Percentiles rank a stretch among this genome's conserved stretches.
phyloP scores from a whole-genome alignment of 2,888 invertebrate species.

The Smittia aterrima region DNA sequence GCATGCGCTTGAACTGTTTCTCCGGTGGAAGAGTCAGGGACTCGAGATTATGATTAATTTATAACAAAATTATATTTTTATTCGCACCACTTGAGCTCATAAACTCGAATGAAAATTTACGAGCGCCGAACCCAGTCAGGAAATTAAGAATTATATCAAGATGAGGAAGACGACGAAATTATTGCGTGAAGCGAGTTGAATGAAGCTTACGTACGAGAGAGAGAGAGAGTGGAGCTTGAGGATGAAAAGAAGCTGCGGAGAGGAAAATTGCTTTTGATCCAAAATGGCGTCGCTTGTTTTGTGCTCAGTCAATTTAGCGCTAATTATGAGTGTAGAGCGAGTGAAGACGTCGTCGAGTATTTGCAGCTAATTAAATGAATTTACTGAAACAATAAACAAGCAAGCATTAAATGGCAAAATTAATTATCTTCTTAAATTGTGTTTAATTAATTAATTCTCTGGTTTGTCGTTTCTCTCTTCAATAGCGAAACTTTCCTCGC shows the following conservation, averaged over 20 bases:
- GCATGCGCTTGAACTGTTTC: slow-evolving; percentile 29
- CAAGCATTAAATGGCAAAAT: slow-evolving; percentile 27
- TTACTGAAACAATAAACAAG: slow-evolving; percentile 33
- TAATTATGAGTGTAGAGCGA: slow-evolving; percentile 11
- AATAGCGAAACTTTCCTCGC: not conserved
- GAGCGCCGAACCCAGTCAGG: slow-evolving; percentile 19
- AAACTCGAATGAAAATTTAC: not conserved
- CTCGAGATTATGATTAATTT: slow-evolving; percentile 27
- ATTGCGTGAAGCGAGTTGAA: not conserved
- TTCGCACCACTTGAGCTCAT: slow-evolving; percentile 6
- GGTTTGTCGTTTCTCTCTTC: slow-evolving; percentile 14
- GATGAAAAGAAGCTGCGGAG: not conserved
- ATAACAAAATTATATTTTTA: slow-evolving; percentile 36
- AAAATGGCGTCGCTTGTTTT: slow-evolving; percentile 35
- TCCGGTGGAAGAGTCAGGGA: not conserved
- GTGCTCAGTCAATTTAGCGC: slow-evolving; percentile 34
- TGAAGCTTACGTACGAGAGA: not conserved
- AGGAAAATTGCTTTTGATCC: slow-evolving; percentile 15
- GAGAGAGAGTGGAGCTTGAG: not conserved
- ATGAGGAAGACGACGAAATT: slow-evolving; percentile 1
- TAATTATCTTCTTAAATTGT: slow-evolving; percentile 35
- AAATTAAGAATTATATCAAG: slow-evolving; percentile 41
- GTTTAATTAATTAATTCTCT: slow-evolving; percentile 36
- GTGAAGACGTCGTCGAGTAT: slow-evolving; percentile 1
- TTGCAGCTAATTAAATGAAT: slow-evolving; percentile 34